Evolutionary conservation across 2,797 vertebrate species (phyloP).

Genomic region (Champsocephalus esox): DNA sequence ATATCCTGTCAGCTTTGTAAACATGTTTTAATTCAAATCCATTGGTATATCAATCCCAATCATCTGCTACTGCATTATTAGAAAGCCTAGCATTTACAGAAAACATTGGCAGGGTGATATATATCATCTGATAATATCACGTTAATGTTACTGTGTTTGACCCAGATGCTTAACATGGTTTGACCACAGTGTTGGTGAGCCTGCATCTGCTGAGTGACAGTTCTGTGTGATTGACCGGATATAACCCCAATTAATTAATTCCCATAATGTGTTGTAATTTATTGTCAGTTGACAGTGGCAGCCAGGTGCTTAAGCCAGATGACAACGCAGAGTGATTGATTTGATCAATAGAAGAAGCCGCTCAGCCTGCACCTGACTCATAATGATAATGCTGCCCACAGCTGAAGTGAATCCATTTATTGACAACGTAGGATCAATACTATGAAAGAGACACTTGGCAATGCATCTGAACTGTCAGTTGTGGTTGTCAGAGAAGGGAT

Average conservation of each 20-base stretch:
- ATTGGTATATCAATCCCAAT: background rate
- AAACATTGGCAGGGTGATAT: background rate
- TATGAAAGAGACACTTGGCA: constrained; percentile 35
- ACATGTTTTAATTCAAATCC: background rate
- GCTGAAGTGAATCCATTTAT: constrained; percentile 35
- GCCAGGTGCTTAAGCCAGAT: background rate
- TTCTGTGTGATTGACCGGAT: background rate
- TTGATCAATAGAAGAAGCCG: constrained; percentile 28
- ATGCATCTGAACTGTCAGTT: constrained; percentile 20
- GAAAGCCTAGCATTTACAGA: background rate
- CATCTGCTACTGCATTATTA: constrained; percentile 3
- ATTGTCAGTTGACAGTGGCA: constrained; percentile 6
- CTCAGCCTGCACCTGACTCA: constrained; percentile 26
- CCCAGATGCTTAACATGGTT: background rate
- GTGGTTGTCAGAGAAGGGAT: background rate
- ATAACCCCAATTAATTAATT: background rate
- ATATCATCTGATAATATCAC: too few relatives aligned
- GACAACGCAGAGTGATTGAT: constrained; percentile 28
- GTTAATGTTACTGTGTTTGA: constrained; percentile 1
- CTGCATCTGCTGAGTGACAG: background rate
- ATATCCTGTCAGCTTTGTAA: background rate
- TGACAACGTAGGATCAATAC: constrained; percentile 32
- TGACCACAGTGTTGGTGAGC: background rate
- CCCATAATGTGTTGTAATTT: constrained; percentile 4
- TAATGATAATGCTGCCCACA: constrained; percentile 25